Evolutionary conservation across 2,113 vertebrate genomes (phyloP).

Genomic region (Daphoenositta chrysoptera): DNA sequence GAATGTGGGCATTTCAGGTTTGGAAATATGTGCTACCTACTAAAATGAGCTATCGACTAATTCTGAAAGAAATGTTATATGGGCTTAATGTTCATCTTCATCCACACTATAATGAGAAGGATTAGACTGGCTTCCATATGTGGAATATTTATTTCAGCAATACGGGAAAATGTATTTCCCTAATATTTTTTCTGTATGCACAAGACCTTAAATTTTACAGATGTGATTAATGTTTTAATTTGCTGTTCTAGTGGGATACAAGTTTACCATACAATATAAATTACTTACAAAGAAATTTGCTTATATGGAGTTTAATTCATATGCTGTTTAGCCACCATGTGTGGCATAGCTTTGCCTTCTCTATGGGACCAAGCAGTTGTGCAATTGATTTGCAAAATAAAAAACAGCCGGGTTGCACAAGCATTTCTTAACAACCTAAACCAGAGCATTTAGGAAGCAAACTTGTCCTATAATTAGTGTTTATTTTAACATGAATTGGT

Average conservation of each 20-base stretch:
- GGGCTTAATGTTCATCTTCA: constrained; percentile 84
- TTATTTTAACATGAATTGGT: constrained; percentile 57
- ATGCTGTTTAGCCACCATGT: constrained; percentile 78
- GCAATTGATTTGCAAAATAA: constrained; percentile 69
- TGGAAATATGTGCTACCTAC: constrained; percentile 80
- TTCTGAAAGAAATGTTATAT: constrained; percentile 85
- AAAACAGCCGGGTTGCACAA: constrained; percentile 45
- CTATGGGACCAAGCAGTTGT: constrained; percentile 38
- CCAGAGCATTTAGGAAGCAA: constrained; percentile 52
- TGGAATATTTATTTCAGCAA: constrained; percentile 85
- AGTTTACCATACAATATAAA: constrained; percentile 83
- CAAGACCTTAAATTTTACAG: constrained; percentile 79
- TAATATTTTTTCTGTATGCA: constrained; percentile 82
- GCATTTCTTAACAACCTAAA: constrained; percentile 53
- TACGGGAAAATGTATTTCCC: constrained; percentile 84
- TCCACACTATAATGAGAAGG: constrained; percentile 81
- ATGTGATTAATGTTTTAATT: constrained; percentile 88
- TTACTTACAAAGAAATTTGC: constrained; percentile 83
- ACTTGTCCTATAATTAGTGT: constrained; percentile 50
- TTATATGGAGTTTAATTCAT: constrained; percentile 82
- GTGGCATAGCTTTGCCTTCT: constrained; percentile 68
- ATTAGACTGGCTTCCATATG: constrained; percentile 82
- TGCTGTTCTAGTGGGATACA: constrained; percentile 83
- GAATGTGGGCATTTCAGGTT: constrained; percentile 75
- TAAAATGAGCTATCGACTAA: constrained; percentile 87